Conservation (phyloP, 1,140 invertebrate genomes). For the Heterodera carotae region DNA sequence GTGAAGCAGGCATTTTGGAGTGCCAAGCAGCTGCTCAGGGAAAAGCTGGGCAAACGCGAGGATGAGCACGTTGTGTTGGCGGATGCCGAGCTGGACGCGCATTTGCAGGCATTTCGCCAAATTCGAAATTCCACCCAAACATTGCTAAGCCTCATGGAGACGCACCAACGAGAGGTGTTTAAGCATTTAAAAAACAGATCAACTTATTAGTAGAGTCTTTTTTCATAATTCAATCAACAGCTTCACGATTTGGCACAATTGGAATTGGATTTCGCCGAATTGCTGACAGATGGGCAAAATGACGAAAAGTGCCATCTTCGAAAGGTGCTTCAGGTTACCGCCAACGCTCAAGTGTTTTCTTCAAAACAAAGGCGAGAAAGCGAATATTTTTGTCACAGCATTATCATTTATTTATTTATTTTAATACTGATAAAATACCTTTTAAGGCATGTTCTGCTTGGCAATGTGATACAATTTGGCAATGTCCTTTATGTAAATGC, state of each 20-base stretch:
- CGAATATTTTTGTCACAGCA: background rate
- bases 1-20: slow-evolving; percentile 97
- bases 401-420: background rate
- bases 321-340: slow-evolving; percentile 16
- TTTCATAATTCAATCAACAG: slow-evolving; percentile 9
- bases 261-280: slow-evolving; percentile 22
- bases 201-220: background rate
- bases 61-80: slow-evolving; percentile 95
- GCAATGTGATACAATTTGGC: slow-evolving; percentile 10
- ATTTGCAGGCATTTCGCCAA: slow-evolving; percentile 24
- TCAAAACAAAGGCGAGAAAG: slow-evolving; percentile 6
- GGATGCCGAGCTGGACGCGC: slow-evolving; percentile 89
- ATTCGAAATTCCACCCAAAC: slow-evolving; percentile 9
- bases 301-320: slow-evolving; percentile 22
- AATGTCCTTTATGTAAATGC: slow-evolving; percentile 10
- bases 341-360: background rate
- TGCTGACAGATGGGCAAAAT: slow-evolving; percentile 9
- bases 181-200: background rate
- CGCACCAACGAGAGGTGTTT: slow-evolving; percentile 18
- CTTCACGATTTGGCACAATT: slow-evolving; percentile 15
- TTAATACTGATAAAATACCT: background rate
- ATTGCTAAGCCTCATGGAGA: background rate
- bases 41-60: slow-evolving; percentile 93
- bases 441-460: slow-evolving; percentile 23
- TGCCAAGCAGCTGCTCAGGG: slow-evolving; percentile 89